phyloP scores from a whole-genome alignment of 2,888 invertebrate species.

The Salticus scenicus region DNA sequence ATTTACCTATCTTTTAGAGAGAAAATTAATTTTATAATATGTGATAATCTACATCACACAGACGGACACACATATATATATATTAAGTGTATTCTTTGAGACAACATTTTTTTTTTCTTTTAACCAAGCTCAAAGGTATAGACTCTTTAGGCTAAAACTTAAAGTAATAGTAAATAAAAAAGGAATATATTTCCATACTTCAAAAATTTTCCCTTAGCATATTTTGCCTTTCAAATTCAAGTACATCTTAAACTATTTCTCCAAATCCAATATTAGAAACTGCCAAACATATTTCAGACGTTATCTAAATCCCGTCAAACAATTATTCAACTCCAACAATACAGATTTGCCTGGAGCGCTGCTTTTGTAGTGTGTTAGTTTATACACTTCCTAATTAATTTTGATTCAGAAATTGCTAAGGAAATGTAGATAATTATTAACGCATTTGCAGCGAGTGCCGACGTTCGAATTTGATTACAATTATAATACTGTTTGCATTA shows the following conservation, averaged over 20 bases:
- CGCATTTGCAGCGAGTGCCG: neutral
- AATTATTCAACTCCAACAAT: neutral
- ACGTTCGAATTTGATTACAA: neutral
- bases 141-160: no score
- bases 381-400: slow-evolving; percentile 8
- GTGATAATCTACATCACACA: no score
- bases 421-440: neutral
- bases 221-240: slow-evolving; percentile 13
- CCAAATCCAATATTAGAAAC: no score
- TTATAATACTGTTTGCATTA: neutral
- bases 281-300: neutral
- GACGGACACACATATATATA: no score
- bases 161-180: no score
- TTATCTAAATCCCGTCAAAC: neutral
- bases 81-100: no score
- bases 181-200: no score
- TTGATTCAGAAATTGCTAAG: neutral
- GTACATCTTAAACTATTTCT: slow-evolving; percentile 3
- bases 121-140: no score
- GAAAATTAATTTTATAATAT: no score
- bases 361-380: neutral
- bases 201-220: no score
- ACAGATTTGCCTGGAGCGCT: neutral
- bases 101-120: no score
- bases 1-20: no score